Percentiles rank a stretch among this genome's conserved stretches.
phyloP scores from a whole-genome alignment of 2,888 invertebrate genomes.

The Synanthedon formicaeformis region DNA sequence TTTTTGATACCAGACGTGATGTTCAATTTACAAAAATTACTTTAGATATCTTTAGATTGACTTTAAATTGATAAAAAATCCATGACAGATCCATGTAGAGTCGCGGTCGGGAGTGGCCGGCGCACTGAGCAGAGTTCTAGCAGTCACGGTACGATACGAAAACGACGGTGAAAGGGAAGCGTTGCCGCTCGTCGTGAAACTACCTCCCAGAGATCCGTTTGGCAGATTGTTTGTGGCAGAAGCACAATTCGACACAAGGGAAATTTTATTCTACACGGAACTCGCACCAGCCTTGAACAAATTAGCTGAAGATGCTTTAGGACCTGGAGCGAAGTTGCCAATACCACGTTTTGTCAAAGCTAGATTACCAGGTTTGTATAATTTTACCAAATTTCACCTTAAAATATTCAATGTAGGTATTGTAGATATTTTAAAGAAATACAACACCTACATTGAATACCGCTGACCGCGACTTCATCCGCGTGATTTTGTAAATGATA shows the following conservation, averaged over 20 bases:
- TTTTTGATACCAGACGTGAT: too few relatives aligned
- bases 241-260: slow-evolving; percentile 84
- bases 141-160: slow-evolving; percentile 78
- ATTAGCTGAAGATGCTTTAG: slow-evolving; percentile 71
- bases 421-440: too few relatives aligned
- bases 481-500: too few relatives aligned
- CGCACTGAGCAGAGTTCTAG: slow-evolving; percentile 81
- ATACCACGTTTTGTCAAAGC: slow-evolving; percentile 76
- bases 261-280: slow-evolving; percentile 86
- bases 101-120: slow-evolving; percentile 76
- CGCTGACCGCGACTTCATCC: too few relatives aligned
- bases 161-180: slow-evolving; percentile 37
- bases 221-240: slow-evolving; percentile 84
- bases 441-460: too few relatives aligned
- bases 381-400: slow-evolving; percentile 2
- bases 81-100: slow-evolving; percentile 43
- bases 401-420: too few relatives aligned
- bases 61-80: background rate
- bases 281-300: slow-evolving; percentile 79
- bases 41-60: too few relatives aligned
- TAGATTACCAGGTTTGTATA: slow-evolving; percentile 68
- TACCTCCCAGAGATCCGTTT: slow-evolving; percentile 83
- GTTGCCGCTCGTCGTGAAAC: slow-evolving; percentile 76
- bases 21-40: too few relatives aligned
- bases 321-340: slow-evolving; percentile 50